Base-by-base conservation (phyloP, 2,888 invertebrate species). In the Tolmerus cingulatus region DNA sequence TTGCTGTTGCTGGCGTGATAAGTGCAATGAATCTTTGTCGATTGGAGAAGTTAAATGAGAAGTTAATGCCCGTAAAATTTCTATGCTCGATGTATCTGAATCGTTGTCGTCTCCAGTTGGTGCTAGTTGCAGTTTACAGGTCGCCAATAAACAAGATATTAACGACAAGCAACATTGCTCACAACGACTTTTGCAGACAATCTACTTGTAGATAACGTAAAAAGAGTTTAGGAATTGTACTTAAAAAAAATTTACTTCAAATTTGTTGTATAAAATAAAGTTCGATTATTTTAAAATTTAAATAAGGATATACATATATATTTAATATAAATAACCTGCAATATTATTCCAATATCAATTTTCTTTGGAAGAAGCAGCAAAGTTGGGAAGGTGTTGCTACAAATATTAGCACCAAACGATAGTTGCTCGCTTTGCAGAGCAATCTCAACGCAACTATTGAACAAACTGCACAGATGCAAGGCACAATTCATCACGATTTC, bases 371-470 rank as follows among this genome's bases (percentile, higher is more conserved):
- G 95, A 90, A 95, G 95, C 66, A 96, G 93, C 84, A 96, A 93
- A 87, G 94, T 94, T 0, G 97, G 96, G 90, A 96, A 96, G 16
- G 96, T 96, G 90, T 97, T 97, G 90, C 95, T 96, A 91, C 96
- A 96, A 43, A 96, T 91, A 89, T 92, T 91, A 46, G 92, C 91
- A 86, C 89, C 89, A 27, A 86, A 87, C 5, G 88, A 88, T 55
- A 84, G 86, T 43, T 87, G 57, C 43, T 88, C 88, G 23, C 87
- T 89, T 78, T 89, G 88, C 43, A 87, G 74, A 3, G 86, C 88
- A 9, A 85, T 74, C 55, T 88, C 87, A 74, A 89, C 87, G 43
- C 87, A 88, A 87, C 88, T 87, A 86, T 89, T 89, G 40, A 88
- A 87, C 43, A 88, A 81, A 43, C 74, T 87, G 57, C 88, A 88